Percentiles rank a stretch among this genome's conserved stretches.
Evolutionary conservation across 2,113 vertebrate species (phyloP).

Genomic region (Cynocephalus volans): DNA sequence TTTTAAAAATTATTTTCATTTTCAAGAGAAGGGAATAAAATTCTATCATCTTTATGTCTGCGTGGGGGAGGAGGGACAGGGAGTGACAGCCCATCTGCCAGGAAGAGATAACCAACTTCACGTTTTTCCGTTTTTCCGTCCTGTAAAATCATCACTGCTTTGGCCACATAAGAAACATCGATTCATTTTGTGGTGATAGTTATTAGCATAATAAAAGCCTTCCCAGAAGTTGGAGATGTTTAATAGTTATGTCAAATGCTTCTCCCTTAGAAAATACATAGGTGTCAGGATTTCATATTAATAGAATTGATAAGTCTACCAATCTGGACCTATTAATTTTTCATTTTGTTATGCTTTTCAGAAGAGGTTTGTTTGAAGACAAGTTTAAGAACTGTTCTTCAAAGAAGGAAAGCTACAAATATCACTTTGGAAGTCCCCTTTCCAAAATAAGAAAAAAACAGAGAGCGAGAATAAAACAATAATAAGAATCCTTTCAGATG

Average conservation of each 20-base stretch:
- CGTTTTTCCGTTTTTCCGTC: not conserved
- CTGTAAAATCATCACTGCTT: not conserved
- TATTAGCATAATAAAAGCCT: conserved; percentile 20
- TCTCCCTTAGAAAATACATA: not conserved
- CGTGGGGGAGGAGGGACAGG: too few species aligned
- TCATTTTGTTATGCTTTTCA: conserved; percentile 18
- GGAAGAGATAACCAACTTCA: not conserved
- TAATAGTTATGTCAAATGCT: not conserved
- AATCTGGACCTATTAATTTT: not conserved
- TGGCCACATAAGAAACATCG: not conserved
- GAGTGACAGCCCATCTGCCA: not conserved
- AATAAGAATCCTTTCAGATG: not conserved
- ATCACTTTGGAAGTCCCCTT: not conserved
- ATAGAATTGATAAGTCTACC: not conserved
- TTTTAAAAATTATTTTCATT: conserved; percentile 35
- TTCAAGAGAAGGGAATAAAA: not conserved
- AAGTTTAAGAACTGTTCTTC: not conserved
- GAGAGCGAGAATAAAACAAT: not conserved
- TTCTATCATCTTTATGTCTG: not conserved
- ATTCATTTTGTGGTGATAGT: not conserved
- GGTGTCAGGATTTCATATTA: not conserved
- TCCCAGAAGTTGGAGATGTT: not conserved
- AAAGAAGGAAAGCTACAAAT: not conserved
- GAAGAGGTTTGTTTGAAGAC: not conserved
- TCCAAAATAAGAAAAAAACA: not conserved